Conservation (phyloP, 2,797 vertebrate species). For the Liasis olivaceus region DNA sequence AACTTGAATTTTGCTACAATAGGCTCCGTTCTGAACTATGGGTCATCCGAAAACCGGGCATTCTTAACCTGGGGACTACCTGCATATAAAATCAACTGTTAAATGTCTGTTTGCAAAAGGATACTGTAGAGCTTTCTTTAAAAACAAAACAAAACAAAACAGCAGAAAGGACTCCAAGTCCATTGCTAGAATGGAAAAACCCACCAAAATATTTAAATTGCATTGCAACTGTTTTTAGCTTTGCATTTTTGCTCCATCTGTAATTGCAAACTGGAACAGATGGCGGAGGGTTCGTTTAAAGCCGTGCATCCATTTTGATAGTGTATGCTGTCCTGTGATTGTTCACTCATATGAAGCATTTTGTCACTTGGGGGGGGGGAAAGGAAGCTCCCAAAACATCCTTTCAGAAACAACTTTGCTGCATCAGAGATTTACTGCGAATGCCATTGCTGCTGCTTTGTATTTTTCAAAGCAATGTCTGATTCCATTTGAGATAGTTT, state of each 20-base stretch:
- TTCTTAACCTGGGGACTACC: no score
- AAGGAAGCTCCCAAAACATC: conserved; percentile 11
- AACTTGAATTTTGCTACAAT: no score
- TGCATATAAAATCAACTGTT: not conserved
- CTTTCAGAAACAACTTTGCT: conserved; percentile 31
- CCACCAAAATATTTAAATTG: not conserved
- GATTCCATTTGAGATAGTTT: conserved; percentile 44
- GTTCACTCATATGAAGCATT: not conserved
- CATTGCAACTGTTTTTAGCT: not conserved
- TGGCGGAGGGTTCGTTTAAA: conserved; percentile 24
- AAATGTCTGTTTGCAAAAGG: not conserved
- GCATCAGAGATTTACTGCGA: conserved; percentile 16
- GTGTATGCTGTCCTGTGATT: conserved; percentile 7
- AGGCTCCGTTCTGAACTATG: no score
- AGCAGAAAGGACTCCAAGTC: not conserved
- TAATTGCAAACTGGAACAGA: conserved; percentile 34
- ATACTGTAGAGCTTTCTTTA: no score
- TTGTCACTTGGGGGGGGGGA: conserved; percentile 11
- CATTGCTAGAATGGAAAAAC: not conserved
- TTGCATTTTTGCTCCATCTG: conserved; percentile 20
- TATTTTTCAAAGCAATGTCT: conserved; percentile 38
- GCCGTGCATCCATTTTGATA: conserved; percentile 14
- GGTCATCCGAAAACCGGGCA: no score
- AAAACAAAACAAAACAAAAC: not conserved
- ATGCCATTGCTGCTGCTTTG: not conserved